Evolutionary conservation across 2,797 vertebrate genomes (phyloP), one percentile per base, ranked within the genome.

Genomic region (Notolepis coatsorum): DNA sequence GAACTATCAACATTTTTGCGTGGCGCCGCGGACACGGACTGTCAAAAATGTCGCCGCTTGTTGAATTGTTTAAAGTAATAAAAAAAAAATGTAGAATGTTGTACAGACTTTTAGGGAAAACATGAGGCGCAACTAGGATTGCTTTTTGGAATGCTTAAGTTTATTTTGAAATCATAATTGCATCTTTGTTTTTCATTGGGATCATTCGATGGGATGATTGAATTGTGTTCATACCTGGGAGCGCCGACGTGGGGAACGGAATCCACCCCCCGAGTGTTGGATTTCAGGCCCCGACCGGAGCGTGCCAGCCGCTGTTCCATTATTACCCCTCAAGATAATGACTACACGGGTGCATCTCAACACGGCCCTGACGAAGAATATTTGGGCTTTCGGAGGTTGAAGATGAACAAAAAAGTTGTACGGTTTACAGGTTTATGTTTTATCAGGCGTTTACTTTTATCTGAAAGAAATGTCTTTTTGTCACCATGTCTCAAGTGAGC

Each of bases 21-120:
- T 65, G 39, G 58, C 65, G n/a, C n/a, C n/a, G n/a, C n/a, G n/a
- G n/a, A n/a, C n/a, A 43, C 71, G 49, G 63, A 65, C 42, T 45
- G 66, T 77, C 54, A 57, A 53, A 53, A 50, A 33, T 67, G 4
- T 52, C 60, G 37, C 51, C 27, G n/a, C 52, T 61, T 74, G 28
- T 43, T 65, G 20, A 71, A 74, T 67, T 73, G 33, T 75, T 75
- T 63, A n/a, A n/a, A n/a, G n/a, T n/a, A n/a, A n/a, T 28, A 68
- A 54, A 52, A 54, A 37, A 47, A 45, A 37, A 54, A 31, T 18
- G 49, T n/a, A 9, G 9, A 69, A 45, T 69, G 30, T 73, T 82
- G 73, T 75, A 75, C 51, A 81, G 61, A 37, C 62, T 43, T n/a
- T 61, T 70, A 33, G 31, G 47, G 37, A 15, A 70, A 65, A 37